phyloP scores from a whole-genome alignment of 2,888 invertebrate genomes.

The Stratiomys singularior region DNA sequence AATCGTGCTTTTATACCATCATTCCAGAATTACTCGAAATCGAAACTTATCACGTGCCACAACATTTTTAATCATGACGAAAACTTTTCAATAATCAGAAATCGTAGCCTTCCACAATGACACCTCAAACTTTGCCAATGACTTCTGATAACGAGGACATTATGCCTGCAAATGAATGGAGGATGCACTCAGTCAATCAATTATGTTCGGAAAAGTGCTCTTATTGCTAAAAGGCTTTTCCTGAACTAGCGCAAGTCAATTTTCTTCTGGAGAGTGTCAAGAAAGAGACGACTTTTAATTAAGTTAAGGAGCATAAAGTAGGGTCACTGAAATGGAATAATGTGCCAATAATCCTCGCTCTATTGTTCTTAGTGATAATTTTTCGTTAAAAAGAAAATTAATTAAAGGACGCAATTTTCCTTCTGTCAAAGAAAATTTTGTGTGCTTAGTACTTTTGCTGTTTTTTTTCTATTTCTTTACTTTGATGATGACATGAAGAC shows the following conservation, averaged over 20 bases:
- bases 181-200: slow-evolving; percentile 35
- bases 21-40: too few species aligned
- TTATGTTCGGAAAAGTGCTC: not conserved
- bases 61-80: too few species aligned
- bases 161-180: slow-evolving; percentile 15
- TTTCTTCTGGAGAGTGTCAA: not conserved
- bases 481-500: not conserved
- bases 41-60: too few species aligned
- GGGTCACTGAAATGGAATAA: slow-evolving; percentile 33
- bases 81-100: too few species aligned
- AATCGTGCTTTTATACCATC: too few species aligned
- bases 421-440: slow-evolving; percentile 25
- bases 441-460: slow-evolving; percentile 25
- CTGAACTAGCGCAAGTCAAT: slow-evolving; percentile 6
- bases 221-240: slow-evolving; percentile 2
- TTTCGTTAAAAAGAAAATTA: slow-evolving; percentile 27
- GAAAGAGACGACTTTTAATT: slow-evolving; percentile 38
- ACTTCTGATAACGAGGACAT: not conserved
- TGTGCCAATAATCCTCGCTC: slow-evolving; percentile 34
- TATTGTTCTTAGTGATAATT: slow-evolving; percentile 38
- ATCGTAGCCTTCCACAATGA: not conserved
- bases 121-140: not conserved
- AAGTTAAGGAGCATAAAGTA: slow-evolving; percentile 35
- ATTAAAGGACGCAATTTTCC: slow-evolving; percentile 34
- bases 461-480: not conserved